Evolutionary conservation across 2,797 vertebrate genomes (phyloP).

Genomic region (Enoplosus armatus): DNA sequence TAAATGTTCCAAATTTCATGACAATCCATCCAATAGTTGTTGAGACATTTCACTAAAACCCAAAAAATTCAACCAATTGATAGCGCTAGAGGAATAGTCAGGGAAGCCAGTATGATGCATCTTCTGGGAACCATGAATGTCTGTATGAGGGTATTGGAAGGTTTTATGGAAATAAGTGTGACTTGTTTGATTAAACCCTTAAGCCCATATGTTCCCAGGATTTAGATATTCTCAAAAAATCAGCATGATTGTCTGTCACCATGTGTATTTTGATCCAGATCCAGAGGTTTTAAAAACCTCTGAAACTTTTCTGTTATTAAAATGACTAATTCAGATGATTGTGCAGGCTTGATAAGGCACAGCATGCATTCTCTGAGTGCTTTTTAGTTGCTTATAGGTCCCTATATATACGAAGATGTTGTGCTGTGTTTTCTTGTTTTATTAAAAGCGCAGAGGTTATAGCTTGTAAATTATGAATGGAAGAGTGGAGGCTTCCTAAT

Average conservation of each 20-base stretch:
- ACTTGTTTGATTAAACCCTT: constrained; percentile 25
- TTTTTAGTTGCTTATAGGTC: constrained; percentile 15
- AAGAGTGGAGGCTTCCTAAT: constrained; percentile 28
- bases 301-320: constrained; percentile 19
- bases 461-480: constrained; percentile 64
- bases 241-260: neutral
- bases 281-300: constrained; percentile 9
- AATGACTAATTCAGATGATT: constrained; percentile 10
- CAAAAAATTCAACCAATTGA: neutral
- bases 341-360: neutral
- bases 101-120: constrained; percentile 18
- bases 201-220: neutral
- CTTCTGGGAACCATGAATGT: constrained; percentile 13
- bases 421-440: constrained; percentile 26
- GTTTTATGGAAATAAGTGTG: no score
- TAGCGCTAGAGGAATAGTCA: neutral
- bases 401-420: neutral
- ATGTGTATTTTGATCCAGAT: constrained; percentile 18
- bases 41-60: neutral
- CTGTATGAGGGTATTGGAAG: no score
- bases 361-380: neutral
- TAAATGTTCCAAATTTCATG: neutral
- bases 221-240: constrained; percentile 15
- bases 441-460: constrained; percentile 36
- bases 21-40: neutral